Conservation (phyloP, 1,140 invertebrate species). For the Hylaeus volcanicus region DNA sequence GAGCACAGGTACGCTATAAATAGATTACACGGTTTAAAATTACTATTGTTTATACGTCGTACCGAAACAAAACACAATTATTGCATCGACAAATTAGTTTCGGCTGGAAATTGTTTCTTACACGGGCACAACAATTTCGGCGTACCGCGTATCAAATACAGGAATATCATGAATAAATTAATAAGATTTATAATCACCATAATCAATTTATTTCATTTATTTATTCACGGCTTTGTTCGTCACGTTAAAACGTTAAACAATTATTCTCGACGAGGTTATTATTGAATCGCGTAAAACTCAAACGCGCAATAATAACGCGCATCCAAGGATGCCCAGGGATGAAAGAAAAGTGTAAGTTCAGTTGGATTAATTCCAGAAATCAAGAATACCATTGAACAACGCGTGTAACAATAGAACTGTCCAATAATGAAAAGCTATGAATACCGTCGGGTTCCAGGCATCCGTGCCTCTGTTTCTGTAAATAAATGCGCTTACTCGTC, state of each 20-base stretch:
- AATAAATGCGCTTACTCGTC: slow-evolving; percentile 24
- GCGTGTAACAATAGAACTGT: slow-evolving; percentile 52
- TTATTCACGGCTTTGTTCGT: too few relatives aligned
- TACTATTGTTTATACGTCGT: background rate
- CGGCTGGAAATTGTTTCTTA: too few relatives aligned
- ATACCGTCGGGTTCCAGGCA: slow-evolving; percentile 40
- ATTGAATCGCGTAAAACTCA: background rate
- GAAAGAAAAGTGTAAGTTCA: slow-evolving; percentile 29
- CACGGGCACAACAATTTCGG: too few relatives aligned
- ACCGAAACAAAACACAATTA: too few relatives aligned
- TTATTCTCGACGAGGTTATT: too few relatives aligned
- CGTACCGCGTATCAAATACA: too few relatives aligned
- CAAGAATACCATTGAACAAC: slow-evolving; percentile 39
- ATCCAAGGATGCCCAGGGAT: slow-evolving; percentile 15
- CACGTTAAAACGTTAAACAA: too few relatives aligned
- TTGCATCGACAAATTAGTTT: too few relatives aligned
- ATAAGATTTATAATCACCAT: too few relatives aligned
- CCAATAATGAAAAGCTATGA: slow-evolving; percentile 43
- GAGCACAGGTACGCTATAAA: background rate
- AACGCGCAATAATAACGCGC: background rate
- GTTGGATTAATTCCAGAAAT: slow-evolving; percentile 56
- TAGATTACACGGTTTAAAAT: background rate
- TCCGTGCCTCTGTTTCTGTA: slow-evolving; percentile 17
- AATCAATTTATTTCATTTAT: too few relatives aligned
- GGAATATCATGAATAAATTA: too few relatives aligned